Evolutionary conservation across 2,113 vertebrate genomes (phyloP), one percentile per base, ranked within the genome.

Genomic region (Strigops habroptila): DNA sequence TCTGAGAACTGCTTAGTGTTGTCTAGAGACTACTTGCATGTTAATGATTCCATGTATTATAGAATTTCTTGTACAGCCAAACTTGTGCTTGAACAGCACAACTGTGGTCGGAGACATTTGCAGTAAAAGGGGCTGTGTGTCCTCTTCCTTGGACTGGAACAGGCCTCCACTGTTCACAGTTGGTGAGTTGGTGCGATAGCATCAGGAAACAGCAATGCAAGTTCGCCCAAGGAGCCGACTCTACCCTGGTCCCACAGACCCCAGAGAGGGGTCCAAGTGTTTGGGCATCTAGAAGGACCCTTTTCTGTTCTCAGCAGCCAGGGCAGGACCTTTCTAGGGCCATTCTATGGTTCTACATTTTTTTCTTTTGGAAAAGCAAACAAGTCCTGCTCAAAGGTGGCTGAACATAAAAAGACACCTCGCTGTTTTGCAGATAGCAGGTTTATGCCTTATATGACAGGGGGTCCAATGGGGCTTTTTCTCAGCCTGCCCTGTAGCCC

Each of bases 81-180:
- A 39, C 37, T 44, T 25, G 37, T 31, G n/a, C 44, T 76, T 77
- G 67, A 62, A 10, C n/a, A 64, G 43, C 33, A 49, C 21, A 31
- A 2, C 51, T 33, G 16, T 0, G 7, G 48, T 37, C 30, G 41
- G 28, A 65, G 53, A 44, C 49, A 1, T 49, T 3, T 46, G 43
- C 67, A 46, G 23, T 23, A 14, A 41, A 35, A 51, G 4, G 16
- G 15, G 17, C 27, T 0, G 0, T 28, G n/a, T 64, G 33, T 67
- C 55, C 18, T 39, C 43, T 37, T 65, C 79, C 18, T 39, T 51
- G 81, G 33, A 9, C 55, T 79, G 51, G 51, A 52, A 28, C 51
- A 52, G 51, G 51, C 51, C 51, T 52, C 25, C 51, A 52, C 51
- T 52, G 51, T 15, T 52, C 51, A 52, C 27, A n/a, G n/a, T n/a